Base-by-base conservation (phyloP, 53 echinoderm and acorn worm genomes). In the Antedon mediterranea region DNA sequence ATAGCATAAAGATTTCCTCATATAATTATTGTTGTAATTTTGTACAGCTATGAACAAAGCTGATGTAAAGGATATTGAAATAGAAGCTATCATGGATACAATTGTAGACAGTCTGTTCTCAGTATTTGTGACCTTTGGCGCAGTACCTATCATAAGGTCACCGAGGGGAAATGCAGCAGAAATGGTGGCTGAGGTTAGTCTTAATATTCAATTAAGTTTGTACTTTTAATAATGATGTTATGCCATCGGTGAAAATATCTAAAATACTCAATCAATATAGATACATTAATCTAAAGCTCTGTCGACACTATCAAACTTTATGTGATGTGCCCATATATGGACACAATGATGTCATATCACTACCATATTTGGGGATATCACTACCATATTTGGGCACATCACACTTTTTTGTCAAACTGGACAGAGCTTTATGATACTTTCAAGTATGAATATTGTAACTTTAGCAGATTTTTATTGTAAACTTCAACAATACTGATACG, bases 81-180 rank as follows among this genome's bases (percentile, higher is more conserved):
- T 95, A 89, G 97, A 95, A 31, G 31, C 79, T 33, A 92, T 95
- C 71, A 95, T 95, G 97, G 91, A 95, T 74, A 95, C 89, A 30
- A 89, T 95, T 13, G 92, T 92, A 0, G 78, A 85, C 72, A 95
- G 97, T 78, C 88, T 95, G 73, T 95, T 95, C 85, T 95, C 97
- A 28, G 93, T 92, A 28, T 92, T 88, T 82, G 97, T 95, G 77
- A 95, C 97, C 75, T 85, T 95, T 74, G 97, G 97, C 78, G 84
- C 89, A 30, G 92, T 95, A 75, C 97, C 97, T 32, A 95, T 95
- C 76, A 95, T 95, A 78, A 76, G 97, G 74, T 89, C 89, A 74
- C 91, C 97, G 26, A 89, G 89, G 76, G 97, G 97, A 28, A 95
- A 95, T 84, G 97, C 97, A 23, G 97, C 97, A 34, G 97, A 95